Evolutionary conservation across 2,797 vertebrate genomes (phyloP).

Genomic region (Pteropus rufus): DNA sequence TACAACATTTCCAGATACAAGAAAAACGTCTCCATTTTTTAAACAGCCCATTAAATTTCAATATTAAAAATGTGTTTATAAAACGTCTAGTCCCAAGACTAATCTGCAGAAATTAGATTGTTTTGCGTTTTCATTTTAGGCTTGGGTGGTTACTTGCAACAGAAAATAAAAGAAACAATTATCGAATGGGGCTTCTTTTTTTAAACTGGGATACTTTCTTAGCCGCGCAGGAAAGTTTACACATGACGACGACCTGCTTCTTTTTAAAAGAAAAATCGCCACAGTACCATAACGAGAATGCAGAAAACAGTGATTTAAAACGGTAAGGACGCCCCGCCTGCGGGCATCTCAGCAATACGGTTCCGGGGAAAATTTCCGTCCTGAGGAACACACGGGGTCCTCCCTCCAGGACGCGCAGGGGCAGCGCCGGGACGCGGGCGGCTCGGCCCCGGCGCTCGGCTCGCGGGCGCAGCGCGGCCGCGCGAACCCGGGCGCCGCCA

Average conservation of each 20-base stretch:
- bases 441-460: background rate
- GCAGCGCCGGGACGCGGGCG: background rate
- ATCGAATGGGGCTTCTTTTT: background rate
- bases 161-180: conserved; percentile 14
- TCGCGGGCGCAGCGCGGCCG: background rate
- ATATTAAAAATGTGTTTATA: background rate
- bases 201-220: background rate
- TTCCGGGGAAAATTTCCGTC: background rate
- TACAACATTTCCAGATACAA: conserved; percentile 34
- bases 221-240: background rate
- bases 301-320: background rate
- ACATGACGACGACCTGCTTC: background rate
- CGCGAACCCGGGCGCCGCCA: background rate
- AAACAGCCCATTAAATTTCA: background rate
- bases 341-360: too few relatives aligned
- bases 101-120: background rate
- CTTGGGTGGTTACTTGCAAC: background rate
- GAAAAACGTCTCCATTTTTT: conserved; percentile 20
- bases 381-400: background rate
- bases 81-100: background rate
- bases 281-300: background rate
- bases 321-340: rapidly evolving
- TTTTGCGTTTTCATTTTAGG: background rate
- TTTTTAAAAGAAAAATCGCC: background rate
- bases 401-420: background rate